These are phyloP conservation scores for Rhinichthys osculus DNA, from an alignment of 2,797 vertebrate species.

Conservation along the genomic window DNA sequence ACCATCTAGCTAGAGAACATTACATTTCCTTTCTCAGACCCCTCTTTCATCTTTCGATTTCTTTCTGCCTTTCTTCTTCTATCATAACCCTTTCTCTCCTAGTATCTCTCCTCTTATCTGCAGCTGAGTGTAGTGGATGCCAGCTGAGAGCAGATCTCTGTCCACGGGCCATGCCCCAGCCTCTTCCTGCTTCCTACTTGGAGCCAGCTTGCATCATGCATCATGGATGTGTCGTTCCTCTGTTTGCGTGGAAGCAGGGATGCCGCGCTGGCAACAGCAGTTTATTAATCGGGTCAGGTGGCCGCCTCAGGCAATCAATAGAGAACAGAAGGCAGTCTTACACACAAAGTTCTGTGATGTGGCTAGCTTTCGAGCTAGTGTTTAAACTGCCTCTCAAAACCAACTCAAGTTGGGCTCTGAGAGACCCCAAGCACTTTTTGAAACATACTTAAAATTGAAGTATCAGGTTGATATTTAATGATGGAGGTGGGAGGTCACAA, in stretches of 20 bases:
- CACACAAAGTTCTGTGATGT: constrained; percentile 19
- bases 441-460: background rate
- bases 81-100: background rate
- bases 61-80: background rate
- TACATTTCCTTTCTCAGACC: background rate
- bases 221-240: constrained; percentile 68
- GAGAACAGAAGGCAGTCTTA: constrained; percentile 31
- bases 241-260: constrained; percentile 39
- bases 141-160: constrained; percentile 57
- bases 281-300: constrained; percentile 72
- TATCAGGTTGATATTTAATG: background rate
- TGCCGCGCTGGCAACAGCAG: constrained; percentile 47
- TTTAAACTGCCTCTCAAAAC: background rate
- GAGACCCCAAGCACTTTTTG: background rate
- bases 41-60: background rate
- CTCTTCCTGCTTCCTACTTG: constrained; percentile 65
- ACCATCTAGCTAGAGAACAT: constrained; percentile 18
- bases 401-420: background rate
- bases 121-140: constrained; percentile 55
- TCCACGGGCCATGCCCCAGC: constrained; percentile 55
- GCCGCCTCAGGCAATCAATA: constrained; percentile 59
- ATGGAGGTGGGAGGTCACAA: background rate
- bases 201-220: constrained; percentile 66
- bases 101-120: constrained; percentile 13
- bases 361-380: background rate